Evolutionary conservation across 2,797 vertebrate genomes (phyloP), one percentile per base, ranked within the genome.

Genomic region (Poliocrania exsul): DNA sequence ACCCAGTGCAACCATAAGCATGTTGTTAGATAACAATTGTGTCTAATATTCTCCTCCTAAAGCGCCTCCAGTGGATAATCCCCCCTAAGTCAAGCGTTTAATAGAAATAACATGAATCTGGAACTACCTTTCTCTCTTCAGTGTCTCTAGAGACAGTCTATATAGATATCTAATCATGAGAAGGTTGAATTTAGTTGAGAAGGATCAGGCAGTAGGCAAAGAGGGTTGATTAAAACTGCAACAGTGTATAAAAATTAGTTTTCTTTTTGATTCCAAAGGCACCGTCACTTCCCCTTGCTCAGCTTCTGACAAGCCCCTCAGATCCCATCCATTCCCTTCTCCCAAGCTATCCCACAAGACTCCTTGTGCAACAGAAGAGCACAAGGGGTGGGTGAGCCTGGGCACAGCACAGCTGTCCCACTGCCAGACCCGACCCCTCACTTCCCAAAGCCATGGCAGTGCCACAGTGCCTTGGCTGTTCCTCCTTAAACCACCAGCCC

Each of bases 91-190:
- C 1, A 0, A 91, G 49, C 0, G 0, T 42, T 93, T 82, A 87
- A 87, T 79, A 80, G 89, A 80, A 89, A 82, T 80, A 5, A 51
- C 78, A 66, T 56, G n/a, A 81, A 88, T 88, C 74, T 92, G 88
- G 88, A 95, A 87, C 84, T 66, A 56, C 49, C 44, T 46, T 61
- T 58, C 53, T 67, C 85, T 78, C 75, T 73, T 46, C 33, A 35
- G 44, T 28, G 53, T 57, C 95, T 83, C 89, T 70, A 89, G 87
- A 89, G 94, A 83, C 60, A 65, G 67, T 53, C 94, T 93, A 37
- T 73, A 82, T 42, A 93, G 92, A 80, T 65, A 80, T 50, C 89
- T 93, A 64, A 94, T 90, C 37, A 74, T 9, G 31, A 61, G 54
- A 56, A 94, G 64, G 53, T 11, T 96, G 81, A 81, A 84, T 74